These are phyloP conservation scores for Pantherophis guttatus DNA, from an alignment of 2,113 vertebrate species.

Conservation along the genomic window DNA sequence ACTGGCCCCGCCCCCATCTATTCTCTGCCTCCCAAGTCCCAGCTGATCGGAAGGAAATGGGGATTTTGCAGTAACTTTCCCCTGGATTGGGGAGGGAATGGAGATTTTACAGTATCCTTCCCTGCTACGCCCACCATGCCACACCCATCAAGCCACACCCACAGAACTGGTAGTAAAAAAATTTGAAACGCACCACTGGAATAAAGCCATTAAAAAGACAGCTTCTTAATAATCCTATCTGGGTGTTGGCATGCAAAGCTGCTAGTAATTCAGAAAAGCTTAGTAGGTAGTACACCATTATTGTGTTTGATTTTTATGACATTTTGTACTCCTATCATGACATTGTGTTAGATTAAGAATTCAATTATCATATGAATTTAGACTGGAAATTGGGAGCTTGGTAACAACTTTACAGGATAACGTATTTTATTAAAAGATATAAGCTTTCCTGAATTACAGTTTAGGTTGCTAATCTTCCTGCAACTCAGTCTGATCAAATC, in stretches of 20 bases:
- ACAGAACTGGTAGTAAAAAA: too few species aligned
- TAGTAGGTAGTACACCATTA: not conserved
- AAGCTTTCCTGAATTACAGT: not conserved
- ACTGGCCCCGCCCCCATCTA: too few species aligned
- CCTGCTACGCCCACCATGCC: too few species aligned
- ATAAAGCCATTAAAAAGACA: not conserved
- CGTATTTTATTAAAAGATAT: not conserved
- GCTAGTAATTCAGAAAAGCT: not conserved
- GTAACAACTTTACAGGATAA: not conserved
- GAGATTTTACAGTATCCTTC: too few species aligned
- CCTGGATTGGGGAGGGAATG: too few species aligned
- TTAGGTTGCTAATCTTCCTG: not conserved
- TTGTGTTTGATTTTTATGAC: not conserved
- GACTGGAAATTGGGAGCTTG: not conserved
- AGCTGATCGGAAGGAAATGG: too few species aligned
- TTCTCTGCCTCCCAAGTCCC: too few species aligned
- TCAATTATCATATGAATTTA: not conserved
- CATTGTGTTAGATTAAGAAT: not conserved
- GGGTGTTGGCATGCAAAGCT: not conserved
- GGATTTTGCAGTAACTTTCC: too few species aligned
- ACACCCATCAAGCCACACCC: too few species aligned
- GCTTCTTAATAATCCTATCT: not conserved
- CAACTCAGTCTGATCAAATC: not conserved
- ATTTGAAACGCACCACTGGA: too few species aligned
- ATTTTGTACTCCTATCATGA: not conserved